Percentiles rank a stretch among this genome's conserved stretches.
Evolutionary conservation across 2,888 invertebrate genomes (phyloP).

Genomic region (Idaea dimidiata): DNA sequence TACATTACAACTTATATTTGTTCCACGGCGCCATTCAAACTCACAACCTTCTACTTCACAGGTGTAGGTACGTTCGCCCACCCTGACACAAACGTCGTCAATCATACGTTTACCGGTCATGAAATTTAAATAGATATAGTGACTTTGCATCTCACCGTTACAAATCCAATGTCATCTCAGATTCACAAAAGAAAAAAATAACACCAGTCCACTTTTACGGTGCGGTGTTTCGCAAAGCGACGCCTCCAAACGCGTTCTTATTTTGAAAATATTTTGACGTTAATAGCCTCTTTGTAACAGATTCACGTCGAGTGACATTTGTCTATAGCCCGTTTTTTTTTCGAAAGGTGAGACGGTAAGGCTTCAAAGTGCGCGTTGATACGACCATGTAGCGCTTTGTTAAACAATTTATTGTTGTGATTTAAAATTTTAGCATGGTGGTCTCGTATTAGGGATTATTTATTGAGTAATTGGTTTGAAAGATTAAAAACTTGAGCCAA

Average conservation of each 20-base stretch:
- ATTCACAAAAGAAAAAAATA: constrained; percentile 9
- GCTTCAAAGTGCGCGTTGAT: constrained; percentile 25
- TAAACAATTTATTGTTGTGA: constrained; percentile 17
- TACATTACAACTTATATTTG: too few relatives aligned
- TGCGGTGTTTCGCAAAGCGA: constrained; percentile 58
- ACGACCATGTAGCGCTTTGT: constrained; percentile 22
- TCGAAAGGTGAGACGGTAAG: constrained; percentile 17
- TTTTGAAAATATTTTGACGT: constrained; percentile 80
- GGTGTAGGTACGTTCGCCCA: too few relatives aligned
- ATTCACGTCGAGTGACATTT: constrained; percentile 55
- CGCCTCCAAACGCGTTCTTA: constrained; percentile 62
- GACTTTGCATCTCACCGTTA: background rate
- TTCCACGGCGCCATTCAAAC: too few relatives aligned
- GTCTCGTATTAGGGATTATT: constrained; percentile 13
- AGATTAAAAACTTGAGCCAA: background rate
- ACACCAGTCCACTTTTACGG: constrained; percentile 6
- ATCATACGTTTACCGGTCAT: background rate
- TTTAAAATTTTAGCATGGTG: constrained; percentile 21
- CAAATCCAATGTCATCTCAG: background rate
- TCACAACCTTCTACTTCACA: too few relatives aligned
- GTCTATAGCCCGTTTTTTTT: constrained; percentile 33
- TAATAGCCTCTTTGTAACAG: constrained; percentile 65
- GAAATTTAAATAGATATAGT: background rate
- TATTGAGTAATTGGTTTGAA: background rate
- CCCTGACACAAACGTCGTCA: background rate